Evolutionary conservation across 2,888 invertebrate species (phyloP).

Genomic region (Hirtodrosophila histrioides): DNA sequence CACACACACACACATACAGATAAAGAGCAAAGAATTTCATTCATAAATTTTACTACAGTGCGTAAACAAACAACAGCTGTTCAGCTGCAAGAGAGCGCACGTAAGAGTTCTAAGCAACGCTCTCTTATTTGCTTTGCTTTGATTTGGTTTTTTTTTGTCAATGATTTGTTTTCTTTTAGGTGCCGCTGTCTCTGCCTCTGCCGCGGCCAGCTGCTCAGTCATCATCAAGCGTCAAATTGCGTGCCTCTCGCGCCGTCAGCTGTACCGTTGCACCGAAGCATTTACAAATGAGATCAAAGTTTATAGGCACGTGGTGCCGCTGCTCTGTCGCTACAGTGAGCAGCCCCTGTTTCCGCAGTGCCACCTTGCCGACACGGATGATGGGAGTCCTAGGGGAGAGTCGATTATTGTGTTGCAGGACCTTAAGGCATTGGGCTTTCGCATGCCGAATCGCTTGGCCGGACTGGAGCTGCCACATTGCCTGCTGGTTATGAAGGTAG

Average conservation of each 20-base stretch:
- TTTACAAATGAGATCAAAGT: conserved; percentile 83
- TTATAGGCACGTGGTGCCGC: conserved; percentile 79
- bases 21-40: conserved; percentile 59
- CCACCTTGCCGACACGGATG: conserved; percentile 76
- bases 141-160: conserved; percentile 1
- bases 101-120: not conserved
- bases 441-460: conserved; percentile 79
- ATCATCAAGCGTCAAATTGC: conserved; percentile 83
- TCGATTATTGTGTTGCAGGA: conserved; percentile 82
- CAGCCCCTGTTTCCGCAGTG: conserved; percentile 78
- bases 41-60: conserved; percentile 68
- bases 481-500: conserved; percentile 82
- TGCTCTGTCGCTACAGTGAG: conserved; percentile 68
- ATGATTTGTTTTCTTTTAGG: conserved; percentile 15
- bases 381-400: conserved; percentile 66
- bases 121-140: conserved; percentile 23
- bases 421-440: conserved; percentile 73
- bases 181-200: conserved; percentile 18
- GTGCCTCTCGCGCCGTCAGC: conserved; percentile 79
- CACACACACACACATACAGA: conserved; percentile 16
- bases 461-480: conserved; percentile 80
- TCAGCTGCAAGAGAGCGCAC: conserved; percentile 16
- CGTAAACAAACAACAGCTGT: conserved; percentile 81
- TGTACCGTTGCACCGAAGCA: conserved; percentile 83
- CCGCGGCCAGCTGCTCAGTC: conserved; percentile 56